Evolutionary conservation across 1,140 invertebrate genomes (phyloP).

Genomic region (Neuroterus valhalla): DNA sequence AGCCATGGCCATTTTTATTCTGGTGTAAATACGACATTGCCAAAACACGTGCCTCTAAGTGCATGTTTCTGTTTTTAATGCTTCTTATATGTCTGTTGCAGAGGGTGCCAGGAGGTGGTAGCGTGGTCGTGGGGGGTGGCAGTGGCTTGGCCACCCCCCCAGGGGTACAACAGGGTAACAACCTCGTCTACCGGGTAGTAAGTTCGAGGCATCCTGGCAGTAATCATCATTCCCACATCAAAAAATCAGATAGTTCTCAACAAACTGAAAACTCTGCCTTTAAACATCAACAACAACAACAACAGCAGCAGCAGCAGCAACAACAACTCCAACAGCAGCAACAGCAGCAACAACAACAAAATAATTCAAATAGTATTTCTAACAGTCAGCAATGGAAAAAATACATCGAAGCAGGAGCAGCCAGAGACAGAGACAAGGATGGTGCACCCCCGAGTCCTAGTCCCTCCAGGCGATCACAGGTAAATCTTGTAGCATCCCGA

Average conservation of each 20-base stretch:
- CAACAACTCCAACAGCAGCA: slow-evolving; percentile 62
- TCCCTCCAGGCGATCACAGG: slow-evolving; percentile 70
- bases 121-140: slow-evolving; percentile 72
- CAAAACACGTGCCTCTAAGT: no score
- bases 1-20: no score
- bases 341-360: slow-evolving; percentile 56
- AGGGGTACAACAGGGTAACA: slow-evolving; percentile 67
- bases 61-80: neutral
- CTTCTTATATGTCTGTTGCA: slow-evolving; percentile 41
- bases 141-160: slow-evolving; percentile 71
- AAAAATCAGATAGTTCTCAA: slow-evolving; percentile 78
- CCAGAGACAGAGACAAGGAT: slow-evolving; percentile 69
- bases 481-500: slow-evolving; percentile 39
- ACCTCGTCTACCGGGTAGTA: slow-evolving; percentile 74
- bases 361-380: slow-evolving; percentile 67
- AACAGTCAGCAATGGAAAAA: slow-evolving; percentile 78
- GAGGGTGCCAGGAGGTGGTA: slow-evolving; percentile 70
- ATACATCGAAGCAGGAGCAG: slow-evolving; percentile 74
- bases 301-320: slow-evolving; percentile 57
- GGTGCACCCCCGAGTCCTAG: slow-evolving; percentile 69
- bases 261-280: slow-evolving; percentile 78
- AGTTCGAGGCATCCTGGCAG: slow-evolving; percentile 66
- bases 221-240: slow-evolving; percentile 70
- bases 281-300: slow-evolving; percentile 67
- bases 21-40: no score